Evolutionary conservation across 2,888 invertebrate species (phyloP).

Genomic region (Drosophila trichaetosa): DNA sequence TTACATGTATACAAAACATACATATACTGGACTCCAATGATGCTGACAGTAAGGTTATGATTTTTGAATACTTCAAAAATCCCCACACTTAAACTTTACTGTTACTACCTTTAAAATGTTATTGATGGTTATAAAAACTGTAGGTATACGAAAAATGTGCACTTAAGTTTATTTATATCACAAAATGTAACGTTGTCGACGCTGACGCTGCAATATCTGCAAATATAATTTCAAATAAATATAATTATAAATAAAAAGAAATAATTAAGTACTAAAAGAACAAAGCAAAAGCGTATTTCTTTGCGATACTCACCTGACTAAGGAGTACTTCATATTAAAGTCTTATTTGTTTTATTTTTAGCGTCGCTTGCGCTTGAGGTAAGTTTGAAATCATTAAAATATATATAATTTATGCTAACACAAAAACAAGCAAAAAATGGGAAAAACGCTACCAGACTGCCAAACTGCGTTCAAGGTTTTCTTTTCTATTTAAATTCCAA

Average conservation of each 20-base stretch:
- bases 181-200: neutral
- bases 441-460: slow-evolving; percentile 10
- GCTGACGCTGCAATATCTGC: neutral
- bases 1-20: neutral
- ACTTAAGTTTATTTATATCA: neutral
- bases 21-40: neutral
- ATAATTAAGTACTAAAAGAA: neutral
- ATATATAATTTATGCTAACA: slow-evolving; percentile 46
- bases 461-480: slow-evolving; percentile 21
- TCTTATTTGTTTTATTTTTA: slow-evolving; percentile 14
- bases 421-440: slow-evolving; percentile 46
- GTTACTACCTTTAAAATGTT: neutral
- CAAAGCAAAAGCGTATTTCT: neutral
- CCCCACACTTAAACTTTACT: neutral
- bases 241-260: neutral
- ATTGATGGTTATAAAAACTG: neutral
- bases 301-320: neutral
- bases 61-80: neutral
- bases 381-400: slow-evolving; percentile 69
- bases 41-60: neutral
- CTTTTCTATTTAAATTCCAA: slow-evolving; percentile 66
- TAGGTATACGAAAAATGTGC: neutral
- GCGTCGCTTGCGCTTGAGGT: slow-evolving; percentile 26
- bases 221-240: neutral
- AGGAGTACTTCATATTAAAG: neutral